Percentiles rank a stretch among this genome's conserved stretches.
phyloP scores from a whole-genome alignment of 1,140 invertebrate genomes.

The Coptotermes formosanus region DNA sequence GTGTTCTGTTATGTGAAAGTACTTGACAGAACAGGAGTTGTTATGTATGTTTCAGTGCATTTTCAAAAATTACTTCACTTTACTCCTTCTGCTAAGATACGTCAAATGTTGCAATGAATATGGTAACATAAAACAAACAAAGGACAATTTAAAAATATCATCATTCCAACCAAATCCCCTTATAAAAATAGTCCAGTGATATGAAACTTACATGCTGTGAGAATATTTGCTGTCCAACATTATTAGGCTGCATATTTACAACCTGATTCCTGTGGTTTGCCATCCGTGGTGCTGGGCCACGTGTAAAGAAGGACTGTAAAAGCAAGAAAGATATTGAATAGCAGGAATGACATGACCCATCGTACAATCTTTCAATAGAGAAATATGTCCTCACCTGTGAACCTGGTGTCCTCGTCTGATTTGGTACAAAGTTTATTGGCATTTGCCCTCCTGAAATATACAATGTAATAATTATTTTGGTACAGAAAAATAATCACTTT shows the following conservation, averaged over 20 bases:
- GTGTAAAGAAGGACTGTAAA: conserved; percentile 24
- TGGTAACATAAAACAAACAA: no score
- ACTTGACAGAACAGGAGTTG: no score
- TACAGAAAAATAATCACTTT: neutral
- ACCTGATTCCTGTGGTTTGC: conserved; percentile 28
- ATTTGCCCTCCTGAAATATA: conserved; percentile 11
- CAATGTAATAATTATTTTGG: neutral
- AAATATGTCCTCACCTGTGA: neutral
- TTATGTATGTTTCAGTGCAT: no score
- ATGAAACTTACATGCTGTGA: conserved; percentile 29
- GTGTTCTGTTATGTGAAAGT: no score
- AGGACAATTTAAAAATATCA: no score
- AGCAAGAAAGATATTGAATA: neutral
- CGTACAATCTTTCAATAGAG: no score
- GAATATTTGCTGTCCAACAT: conserved; percentile 32
- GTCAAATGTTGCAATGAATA: no score
- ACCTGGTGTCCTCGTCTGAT: neutral
- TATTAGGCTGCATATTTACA: conserved; percentile 30
- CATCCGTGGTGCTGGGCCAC: conserved; percentile 28
- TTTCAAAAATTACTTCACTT: no score
- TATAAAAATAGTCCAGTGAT: neutral
- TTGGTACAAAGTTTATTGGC: neutral
- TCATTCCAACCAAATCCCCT: no score
- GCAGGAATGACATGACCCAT: no score
- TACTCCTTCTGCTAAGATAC: no score